These are phyloP conservation scores for Dipodomys ordii DNA, from an alignment of 2,113 vertebrate species.

Conservation along the genomic window DNA sequence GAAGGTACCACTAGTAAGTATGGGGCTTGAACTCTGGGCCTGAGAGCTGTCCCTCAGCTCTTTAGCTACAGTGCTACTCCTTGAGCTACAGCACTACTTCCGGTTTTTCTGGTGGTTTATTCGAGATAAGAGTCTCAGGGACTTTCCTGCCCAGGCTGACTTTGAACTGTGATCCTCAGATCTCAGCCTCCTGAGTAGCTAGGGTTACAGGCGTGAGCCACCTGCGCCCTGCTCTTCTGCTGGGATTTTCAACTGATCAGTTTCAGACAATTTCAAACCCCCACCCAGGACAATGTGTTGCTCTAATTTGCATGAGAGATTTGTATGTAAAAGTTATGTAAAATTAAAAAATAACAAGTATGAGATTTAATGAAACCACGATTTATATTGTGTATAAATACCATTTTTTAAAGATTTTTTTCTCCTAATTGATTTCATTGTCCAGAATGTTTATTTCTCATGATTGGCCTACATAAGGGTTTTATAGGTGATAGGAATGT, in stretches of 20 bases:
- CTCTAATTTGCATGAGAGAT: background rate
- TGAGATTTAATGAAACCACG: background rate
- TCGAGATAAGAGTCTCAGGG: too few species aligned
- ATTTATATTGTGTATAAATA: background rate
- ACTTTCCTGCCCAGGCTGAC: too few species aligned
- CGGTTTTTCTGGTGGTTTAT: too few species aligned
- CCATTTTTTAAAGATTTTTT: background rate
- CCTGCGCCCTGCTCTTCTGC: background rate
- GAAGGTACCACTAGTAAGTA: background rate
- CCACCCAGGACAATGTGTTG: background rate
- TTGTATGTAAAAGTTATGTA: background rate
- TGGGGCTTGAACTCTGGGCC: too few species aligned
- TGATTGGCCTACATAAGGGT: background rate
- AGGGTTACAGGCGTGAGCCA: too few species aligned
- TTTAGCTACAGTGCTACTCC: too few species aligned
- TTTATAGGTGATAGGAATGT: background rate
- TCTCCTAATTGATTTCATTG: background rate
- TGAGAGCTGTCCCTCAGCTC: too few species aligned
- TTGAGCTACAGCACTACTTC: too few species aligned
- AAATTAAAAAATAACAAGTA: background rate
- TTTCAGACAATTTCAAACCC: background rate
- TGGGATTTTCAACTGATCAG: background rate
- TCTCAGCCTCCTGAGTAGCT: too few species aligned
- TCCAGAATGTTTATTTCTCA: conserved; percentile 18
- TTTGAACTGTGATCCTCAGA: too few species aligned